Evolutionary conservation across 2,113 vertebrate species (phyloP).

Genomic region (Chloropsis cyanopogon): DNA sequence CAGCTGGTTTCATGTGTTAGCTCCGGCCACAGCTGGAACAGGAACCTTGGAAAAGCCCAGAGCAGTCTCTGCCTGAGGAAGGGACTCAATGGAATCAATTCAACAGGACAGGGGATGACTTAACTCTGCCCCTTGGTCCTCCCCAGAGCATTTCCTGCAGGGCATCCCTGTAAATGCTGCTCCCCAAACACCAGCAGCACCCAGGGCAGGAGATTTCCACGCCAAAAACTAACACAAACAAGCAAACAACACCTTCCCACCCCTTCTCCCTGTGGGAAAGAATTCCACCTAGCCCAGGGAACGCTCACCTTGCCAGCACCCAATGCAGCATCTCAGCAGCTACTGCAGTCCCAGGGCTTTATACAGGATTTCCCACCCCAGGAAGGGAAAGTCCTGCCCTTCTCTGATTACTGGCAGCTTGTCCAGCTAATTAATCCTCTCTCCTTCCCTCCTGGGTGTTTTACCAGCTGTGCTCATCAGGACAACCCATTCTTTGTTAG

Average conservation of each 20-base stretch:
- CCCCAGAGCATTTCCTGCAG: not conserved
- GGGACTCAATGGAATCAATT: fast-evolving
- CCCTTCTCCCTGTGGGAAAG: fast-evolving
- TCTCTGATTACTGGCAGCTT: not conserved
- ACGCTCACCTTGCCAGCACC: fast-evolving
- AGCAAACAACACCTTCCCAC: not conserved
- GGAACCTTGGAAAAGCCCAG: not conserved
- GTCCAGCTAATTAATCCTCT: not conserved
- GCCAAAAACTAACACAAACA: not conserved
- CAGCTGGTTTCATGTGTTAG: not conserved
- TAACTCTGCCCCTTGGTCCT: fast-evolving
- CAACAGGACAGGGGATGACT: not conserved
- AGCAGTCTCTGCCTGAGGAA: not conserved
- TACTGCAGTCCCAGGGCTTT: fast-evolving
- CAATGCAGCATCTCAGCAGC: fast-evolving
- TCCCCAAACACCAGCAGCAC: not conserved
- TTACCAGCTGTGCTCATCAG: not conserved
- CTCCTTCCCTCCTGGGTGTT: not conserved
- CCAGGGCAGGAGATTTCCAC: fast-evolving
- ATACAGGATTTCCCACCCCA: not conserved
- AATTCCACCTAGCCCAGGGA: fast-evolving
- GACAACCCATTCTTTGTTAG: not conserved
- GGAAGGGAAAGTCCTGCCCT: not conserved
- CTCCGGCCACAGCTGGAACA: not conserved
- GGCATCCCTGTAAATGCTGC: not conserved